Evolutionary conservation across 2,888 invertebrate species (phyloP).

Genomic region (Epinotia nisella): DNA sequence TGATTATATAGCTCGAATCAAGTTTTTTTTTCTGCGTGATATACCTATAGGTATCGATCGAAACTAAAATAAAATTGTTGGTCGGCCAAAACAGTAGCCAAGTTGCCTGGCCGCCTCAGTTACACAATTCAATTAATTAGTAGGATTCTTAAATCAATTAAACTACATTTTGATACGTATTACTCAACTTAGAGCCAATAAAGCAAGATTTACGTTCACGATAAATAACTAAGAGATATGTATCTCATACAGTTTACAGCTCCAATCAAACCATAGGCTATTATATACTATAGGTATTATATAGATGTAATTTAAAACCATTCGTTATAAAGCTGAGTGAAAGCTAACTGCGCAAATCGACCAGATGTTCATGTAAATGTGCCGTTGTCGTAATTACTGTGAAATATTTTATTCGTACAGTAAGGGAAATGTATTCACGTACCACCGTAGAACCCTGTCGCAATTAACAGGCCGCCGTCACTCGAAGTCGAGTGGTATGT

Average conservation of each 20-base stretch:
- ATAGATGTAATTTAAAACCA: conserved; percentile 26
- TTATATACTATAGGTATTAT: neutral
- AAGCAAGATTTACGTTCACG: conserved; percentile 12
- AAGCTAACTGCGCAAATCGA: conserved; percentile 16
- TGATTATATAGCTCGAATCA: too few species aligned
- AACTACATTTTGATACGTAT: neutral
- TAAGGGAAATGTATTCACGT: too few species aligned
- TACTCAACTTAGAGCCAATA: conserved; percentile 6
- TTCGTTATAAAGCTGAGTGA: conserved; percentile 12
- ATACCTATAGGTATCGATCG: too few species aligned
- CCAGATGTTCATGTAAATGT: conserved; percentile 23
- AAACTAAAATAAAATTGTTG: too few species aligned
- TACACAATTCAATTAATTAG: neutral
- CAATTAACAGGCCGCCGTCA: too few species aligned
- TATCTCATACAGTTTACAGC: conserved; percentile 15
- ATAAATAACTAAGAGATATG: conserved; percentile 11
- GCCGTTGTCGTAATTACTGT: neutral
- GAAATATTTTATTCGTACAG: neutral
- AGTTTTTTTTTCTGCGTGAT: too few species aligned
- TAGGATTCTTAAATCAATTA: neutral
- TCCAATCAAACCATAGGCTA: conserved; percentile 21
- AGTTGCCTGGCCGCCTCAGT: too few species aligned
- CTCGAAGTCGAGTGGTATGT: too few species aligned
- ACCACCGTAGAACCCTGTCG: too few species aligned
- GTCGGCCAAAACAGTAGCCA: too few species aligned